Conservation (phyloP, 2,797 vertebrate species). For the Propithecus perrieri region DNA sequence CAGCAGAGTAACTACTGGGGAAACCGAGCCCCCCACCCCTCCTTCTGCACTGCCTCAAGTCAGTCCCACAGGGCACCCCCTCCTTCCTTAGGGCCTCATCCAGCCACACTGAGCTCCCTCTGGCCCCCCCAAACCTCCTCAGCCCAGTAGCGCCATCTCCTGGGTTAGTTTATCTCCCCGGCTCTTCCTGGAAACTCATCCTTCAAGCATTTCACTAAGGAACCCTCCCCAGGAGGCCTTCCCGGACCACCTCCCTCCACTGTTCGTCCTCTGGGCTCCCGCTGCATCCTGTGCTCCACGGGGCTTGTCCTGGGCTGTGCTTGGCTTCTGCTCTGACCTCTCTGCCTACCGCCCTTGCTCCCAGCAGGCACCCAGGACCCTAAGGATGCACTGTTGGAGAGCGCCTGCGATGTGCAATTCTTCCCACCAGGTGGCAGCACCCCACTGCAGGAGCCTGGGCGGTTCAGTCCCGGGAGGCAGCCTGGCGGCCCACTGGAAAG, state of each 20-base stretch:
- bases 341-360: background rate
- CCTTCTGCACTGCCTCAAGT: background rate
- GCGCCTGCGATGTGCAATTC: accelerated
- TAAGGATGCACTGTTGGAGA: accelerated
- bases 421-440: constrained; percentile 60
- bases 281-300: background rate
- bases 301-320: background rate
- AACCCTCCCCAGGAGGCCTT: background rate
- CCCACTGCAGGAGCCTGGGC: background rate
- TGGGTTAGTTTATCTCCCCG: background rate
- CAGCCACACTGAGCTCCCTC: background rate
- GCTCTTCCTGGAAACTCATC: background rate
- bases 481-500: accelerated
- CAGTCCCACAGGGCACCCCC: background rate
- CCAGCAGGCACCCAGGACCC: background rate
- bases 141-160: background rate
- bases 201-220: background rate
- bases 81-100: background rate
- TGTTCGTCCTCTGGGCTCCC: background rate
- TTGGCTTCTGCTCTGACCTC: background rate
- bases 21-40: accelerated
- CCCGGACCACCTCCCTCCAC: background rate
- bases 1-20: accelerated
- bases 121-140: background rate
- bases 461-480: background rate